These are phyloP conservation scores for Hycleus phaleratus DNA, from an alignment of 1,140 invertebrate genomes.

Conservation along the genomic window DNA sequence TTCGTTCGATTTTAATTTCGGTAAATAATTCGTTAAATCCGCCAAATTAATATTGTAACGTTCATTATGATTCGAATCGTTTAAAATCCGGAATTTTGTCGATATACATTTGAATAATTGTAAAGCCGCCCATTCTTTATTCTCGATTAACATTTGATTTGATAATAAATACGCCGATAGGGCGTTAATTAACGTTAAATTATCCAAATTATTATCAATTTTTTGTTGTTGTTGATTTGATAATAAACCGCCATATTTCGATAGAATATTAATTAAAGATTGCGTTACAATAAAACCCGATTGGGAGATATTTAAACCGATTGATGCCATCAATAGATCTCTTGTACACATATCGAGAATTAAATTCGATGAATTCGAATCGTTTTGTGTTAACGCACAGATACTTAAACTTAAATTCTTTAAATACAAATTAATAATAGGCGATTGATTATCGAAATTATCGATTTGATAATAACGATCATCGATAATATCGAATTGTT, in stretches of 20 bases:
- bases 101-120: constrained; percentile 45
- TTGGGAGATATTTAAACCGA: constrained; percentile 27
- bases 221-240: constrained; percentile 21
- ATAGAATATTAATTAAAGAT: constrained; percentile 51
- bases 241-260: constrained; percentile 38
- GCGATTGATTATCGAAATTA: constrained; percentile 20
- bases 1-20: constrained; percentile 38
- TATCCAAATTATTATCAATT: constrained; percentile 25
- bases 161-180: constrained; percentile 55
- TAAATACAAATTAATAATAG: constrained; percentile 41
- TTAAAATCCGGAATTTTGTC: constrained; percentile 23
- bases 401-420: constrained; percentile 49
- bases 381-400: constrained; percentile 49
- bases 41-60: constrained; percentile 38
- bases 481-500: constrained; percentile 4
- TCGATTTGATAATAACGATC: background rate
- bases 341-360: constrained; percentile 55
- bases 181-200: constrained; percentile 54
- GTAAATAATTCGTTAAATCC: constrained; percentile 44
- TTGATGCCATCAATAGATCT: constrained; percentile 45
- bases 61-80: constrained; percentile 26
- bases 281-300: constrained; percentile 52
- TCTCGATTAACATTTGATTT: constrained; percentile 39
- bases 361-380: constrained; percentile 47
- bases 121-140: constrained; percentile 55